Base-by-base conservation (phyloP, 37 sponge, comb jelly and placozoan species). In the Agelas oroides region DNA sequence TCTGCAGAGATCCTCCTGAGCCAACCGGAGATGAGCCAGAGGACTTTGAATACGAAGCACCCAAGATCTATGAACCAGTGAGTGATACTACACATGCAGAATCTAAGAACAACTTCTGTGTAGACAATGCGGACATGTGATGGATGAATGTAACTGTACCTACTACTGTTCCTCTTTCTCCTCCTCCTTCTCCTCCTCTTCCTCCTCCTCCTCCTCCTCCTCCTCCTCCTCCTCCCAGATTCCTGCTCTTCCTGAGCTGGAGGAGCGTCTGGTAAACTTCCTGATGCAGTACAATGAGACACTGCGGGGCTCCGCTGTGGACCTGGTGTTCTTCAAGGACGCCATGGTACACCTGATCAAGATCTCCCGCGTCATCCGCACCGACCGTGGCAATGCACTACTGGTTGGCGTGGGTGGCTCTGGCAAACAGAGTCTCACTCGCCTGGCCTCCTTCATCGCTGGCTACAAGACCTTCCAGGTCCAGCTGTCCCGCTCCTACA, bases 391-490 rank as follows among this genome's bases (percentile, higher is more conserved):
- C 30, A 94, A 96, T 63, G 97, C 96, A 54, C 76, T 99, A 25
- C 88, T 99, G 53, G 99, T 99, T n/a, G 99, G 99, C 20, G 99
- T 99, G 41, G 99, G 99, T 36, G 99, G 99, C 21, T 97, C 97
- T 2, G 99, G 99, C 1, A 99, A 99, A 65, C 99, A 99, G 88
- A 97, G 97, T 75, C 91, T 99, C n/a, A 99, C 99, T 5, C 94
- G 98, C 39, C 82, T 99, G 58, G 97, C 99, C 82, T 97, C 99
- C 56, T 99, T 90, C 77, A 97, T 99, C 25, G 99, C 99, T 61
- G 97, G 97, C 62, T 99, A 96, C 85, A 97, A 93, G 76, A 96
- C 95, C 31, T 96, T 99, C 93, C 99, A 99, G 79, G 97, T 99
- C 21, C 97, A 96, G 33, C 92, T 99, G 54, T 92, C 96, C 18